Conservation (phyloP, 2,113 vertebrate species). For the Malurus melanocephalus region DNA sequence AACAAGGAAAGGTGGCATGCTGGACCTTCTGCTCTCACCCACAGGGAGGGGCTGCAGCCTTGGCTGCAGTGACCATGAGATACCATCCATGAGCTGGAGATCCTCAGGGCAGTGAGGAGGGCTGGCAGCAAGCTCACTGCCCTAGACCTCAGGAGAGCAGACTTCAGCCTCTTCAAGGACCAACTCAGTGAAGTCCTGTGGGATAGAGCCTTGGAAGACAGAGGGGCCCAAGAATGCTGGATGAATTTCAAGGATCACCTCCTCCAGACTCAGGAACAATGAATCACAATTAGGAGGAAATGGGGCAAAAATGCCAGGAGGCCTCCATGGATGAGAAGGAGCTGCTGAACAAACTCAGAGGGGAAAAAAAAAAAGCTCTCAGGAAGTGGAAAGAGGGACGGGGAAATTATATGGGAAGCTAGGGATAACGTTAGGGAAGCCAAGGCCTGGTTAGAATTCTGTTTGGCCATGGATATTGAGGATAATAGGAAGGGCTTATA, state of each 20-base stretch:
- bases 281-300: not conserved
- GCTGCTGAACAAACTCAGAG: not conserved
- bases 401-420: not conserved
- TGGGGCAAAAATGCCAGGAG: not conserved
- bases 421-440: not conserved
- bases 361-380: not conserved
- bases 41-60: not conserved
- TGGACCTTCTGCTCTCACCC: not conserved
- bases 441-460: not conserved
- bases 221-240: not conserved
- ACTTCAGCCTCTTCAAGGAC: not conserved
- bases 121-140: not conserved
- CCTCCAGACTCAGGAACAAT: not conserved
- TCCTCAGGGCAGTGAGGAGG: not conserved
- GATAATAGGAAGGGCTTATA: not conserved
- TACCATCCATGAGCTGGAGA: not conserved
- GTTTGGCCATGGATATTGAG: not conserved
- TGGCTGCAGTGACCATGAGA: not conserved
- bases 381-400: too few species aligned
- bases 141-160: not conserved
- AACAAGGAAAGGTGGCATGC: not conserved
- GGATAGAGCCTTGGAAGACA: not conserved
- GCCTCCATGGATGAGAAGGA: not conserved
- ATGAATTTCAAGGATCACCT: not conserved
- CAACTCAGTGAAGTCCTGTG: not conserved